Base-by-base conservation (phyloP, 1,140 invertebrate species). In the Sycophaga agraensis region DNA sequence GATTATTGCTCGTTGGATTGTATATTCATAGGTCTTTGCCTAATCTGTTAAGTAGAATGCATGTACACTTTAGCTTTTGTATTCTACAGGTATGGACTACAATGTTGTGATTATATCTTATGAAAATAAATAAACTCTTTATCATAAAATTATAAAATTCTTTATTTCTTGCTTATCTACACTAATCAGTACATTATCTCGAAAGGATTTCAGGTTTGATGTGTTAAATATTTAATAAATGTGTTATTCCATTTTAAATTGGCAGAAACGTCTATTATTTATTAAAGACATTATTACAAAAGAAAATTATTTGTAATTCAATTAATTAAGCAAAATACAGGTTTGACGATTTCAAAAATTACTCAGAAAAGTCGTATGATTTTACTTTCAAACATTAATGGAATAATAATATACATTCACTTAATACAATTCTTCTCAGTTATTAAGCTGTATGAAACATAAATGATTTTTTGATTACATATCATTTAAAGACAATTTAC, bases 101-200 rank as follows among this genome's bases (percentile, higher is more conserved):
- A 51, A 62, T 71, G 67, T 73, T 74, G 68, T 74, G 68, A 74
- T 73, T 68, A 60, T n/a, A n/a, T 70, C 60, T 70, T 73, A 60
- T 69, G 67, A 53, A 61, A 70, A 69, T 65, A 68, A 75, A 76
- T 71, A 67, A 68, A 74, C 57, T 68, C 63, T 70, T 71, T 69
- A 66, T 37, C 59, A 66, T 14, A 60, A 58, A 40, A 17, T 0
- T 48, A 49, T 11, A 12, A 39, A 39, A 39, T 6, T n/a, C n/a
- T n/a, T n/a, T n/a, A n/a, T n/a, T n/a, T n/a, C n/a, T n/a, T n/a
- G n/a, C n/a, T n/a, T n/a, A n/a, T n/a, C n/a, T n/a, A n/a, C n/a
- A n/a, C n/a, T n/a, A 31, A 31, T 31, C 28, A 31, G 11, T 31
- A 31, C 11, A 6, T 31, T 31, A 11, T 31, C 28, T 31, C 11